Evolutionary conservation across 1,140 invertebrate species (phyloP), one percentile per base, ranked within the genome.

Genomic region (Sitophilus oryzae): DNA sequence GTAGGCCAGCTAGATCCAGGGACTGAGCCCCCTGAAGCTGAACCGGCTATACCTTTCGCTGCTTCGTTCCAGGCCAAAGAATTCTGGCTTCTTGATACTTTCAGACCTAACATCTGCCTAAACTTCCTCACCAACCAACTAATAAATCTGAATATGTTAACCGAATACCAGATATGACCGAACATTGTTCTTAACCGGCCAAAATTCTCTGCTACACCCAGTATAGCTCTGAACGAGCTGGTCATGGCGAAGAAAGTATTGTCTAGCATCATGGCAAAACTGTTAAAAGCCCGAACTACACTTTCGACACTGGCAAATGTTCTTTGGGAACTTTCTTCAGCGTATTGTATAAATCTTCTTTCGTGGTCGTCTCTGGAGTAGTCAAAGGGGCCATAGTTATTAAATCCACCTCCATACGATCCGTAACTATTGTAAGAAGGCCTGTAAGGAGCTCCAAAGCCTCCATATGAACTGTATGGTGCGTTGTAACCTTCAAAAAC

Each of bases 291-390:
- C 54, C 86, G 81, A 0, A 98, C 89, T 52, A 98, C 77, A 52
- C 89, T 88, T 75, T 97, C 92, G 62, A 98, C 91, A 11, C 90
- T 94, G 65, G 95, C 86, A 74, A 98, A 98, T 14, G 94, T 89
- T 47, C 86, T 85, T 46, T 92, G 77, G 0, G 92, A 91, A 64
- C 84, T 92, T 64, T 96, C 91, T 77, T 95, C 91, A 6, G 91
- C 91, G 62, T 90, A 79, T 67, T 90, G 86, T 50, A 89, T 82
- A 71, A 94, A 89, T 42, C 85, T 79, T 61, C 76, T 79, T 71
- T 82, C 82, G 44, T 80, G 76, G 72, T 82, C 79, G 52, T 78
- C 79, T 58, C 73, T 71, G 16, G 53, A 74, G 73, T 64, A 67
- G 10, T 48, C 59, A 38, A 50, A 56, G 49, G 56, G 49, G 36